A percentile compares a stretch with the other conserved stretches of the same genome.
phyloP scores from a whole-genome alignment of 2,888 invertebrate genomes.

The Catocala sponsa region DNA sequence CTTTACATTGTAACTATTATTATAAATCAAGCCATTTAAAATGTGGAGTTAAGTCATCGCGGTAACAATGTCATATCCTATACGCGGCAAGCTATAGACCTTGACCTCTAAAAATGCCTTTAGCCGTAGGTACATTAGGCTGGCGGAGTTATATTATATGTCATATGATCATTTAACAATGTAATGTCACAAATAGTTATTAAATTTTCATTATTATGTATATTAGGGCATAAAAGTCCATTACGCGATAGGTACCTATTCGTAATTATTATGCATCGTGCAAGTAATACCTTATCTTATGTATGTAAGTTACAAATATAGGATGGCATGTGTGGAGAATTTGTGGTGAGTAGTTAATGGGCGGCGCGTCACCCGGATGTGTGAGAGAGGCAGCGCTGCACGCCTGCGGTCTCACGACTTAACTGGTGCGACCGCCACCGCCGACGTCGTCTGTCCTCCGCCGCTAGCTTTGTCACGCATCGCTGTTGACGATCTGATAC shows the following conservation, averaged over 20 bases:
- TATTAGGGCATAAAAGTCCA: conserved; percentile 41
- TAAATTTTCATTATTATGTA: conserved; percentile 29
- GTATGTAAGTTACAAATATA: conserved; percentile 3
- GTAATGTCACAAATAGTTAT: conserved; percentile 9
- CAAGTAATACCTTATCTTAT: neutral
- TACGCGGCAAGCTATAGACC: conserved; percentile 51
- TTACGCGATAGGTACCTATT: neutral
- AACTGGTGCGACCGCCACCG: conserved; percentile 23
- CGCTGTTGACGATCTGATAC: conserved; percentile 18
- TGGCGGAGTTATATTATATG: conserved; percentile 20
- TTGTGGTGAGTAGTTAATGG: conserved; percentile 62
- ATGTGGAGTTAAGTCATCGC: conserved; percentile 36
- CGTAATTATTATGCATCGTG: neutral
- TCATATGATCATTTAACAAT: conserved; percentile 18
- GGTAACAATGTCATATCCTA: conserved; percentile 49
- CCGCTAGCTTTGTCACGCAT: conserved; percentile 41
- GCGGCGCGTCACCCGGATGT: conserved; percentile 51
- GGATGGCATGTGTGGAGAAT: conserved; percentile 60
- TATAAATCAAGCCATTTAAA: conserved; percentile 21
- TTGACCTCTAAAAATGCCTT: conserved; percentile 65
- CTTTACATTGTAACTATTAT: conserved; percentile 13
- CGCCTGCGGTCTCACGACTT: conserved; percentile 55
- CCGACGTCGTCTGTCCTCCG: conserved; percentile 6
- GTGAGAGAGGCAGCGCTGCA: conserved; percentile 34
- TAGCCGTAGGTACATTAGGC: conserved; percentile 41